Conservation (phyloP, 2,113 vertebrate species). For the Sphaerodactylus townsendi region DNA sequence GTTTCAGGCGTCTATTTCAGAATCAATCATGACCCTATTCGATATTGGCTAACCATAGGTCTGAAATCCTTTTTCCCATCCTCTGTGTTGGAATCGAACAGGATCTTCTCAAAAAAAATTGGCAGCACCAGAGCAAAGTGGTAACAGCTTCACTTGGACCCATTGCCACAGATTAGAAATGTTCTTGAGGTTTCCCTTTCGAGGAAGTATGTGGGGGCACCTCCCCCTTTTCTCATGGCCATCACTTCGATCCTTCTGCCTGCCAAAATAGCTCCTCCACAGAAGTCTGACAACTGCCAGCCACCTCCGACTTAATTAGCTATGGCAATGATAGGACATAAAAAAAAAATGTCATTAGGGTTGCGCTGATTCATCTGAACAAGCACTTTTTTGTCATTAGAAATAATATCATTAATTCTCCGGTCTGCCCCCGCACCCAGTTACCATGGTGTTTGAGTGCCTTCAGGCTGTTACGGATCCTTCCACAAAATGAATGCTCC, state of each 20-base stretch:
- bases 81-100: neutral
- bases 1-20: neutral
- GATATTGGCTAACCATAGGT: neutral
- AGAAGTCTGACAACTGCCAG: constrained; percentile 9
- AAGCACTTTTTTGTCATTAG: neutral
- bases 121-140: neutral
- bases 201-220: neutral
- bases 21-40: neutral
- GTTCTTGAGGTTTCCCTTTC: neutral
- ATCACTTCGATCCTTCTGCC: neutral
- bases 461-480: neutral
- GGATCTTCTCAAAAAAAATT: neutral
- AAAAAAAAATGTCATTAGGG: neutral
- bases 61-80: neutral
- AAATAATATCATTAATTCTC: constrained; percentile 10
- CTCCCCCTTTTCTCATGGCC: neutral
- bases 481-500: neutral
- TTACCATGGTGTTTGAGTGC: constrained; percentile 4
- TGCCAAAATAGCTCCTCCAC: constrained; percentile 12
- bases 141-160: neutral
- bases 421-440: constrained; percentile 2
- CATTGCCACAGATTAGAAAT: neutral
- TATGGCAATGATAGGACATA: neutral
- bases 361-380: constrained; percentile 13
- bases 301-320: constrained; percentile 20